These are phyloP conservation scores for Acanthisitta chloris DNA, from an alignment of 2,113 vertebrate species.

Conservation along the genomic window DNA sequence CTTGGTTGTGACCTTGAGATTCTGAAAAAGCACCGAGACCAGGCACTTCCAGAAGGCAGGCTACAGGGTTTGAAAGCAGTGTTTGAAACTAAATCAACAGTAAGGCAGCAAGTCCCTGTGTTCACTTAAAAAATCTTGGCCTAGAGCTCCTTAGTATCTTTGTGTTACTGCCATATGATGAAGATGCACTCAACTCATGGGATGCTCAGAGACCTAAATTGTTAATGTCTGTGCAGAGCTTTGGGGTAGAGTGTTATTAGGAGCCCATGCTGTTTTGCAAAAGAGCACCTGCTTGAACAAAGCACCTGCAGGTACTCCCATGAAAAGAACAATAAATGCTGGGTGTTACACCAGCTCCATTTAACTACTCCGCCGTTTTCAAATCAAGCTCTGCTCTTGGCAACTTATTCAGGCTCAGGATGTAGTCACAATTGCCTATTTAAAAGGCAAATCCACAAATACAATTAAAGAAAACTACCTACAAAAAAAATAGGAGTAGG, in stretches of 20 bases:
- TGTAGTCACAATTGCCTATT: slow-evolving; percentile 64
- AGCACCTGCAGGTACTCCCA: slow-evolving; percentile 51
- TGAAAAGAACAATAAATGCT: slow-evolving; percentile 39
- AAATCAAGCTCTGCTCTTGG: slow-evolving; percentile 58
- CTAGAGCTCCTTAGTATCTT: background rate
- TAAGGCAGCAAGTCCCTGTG: background rate
- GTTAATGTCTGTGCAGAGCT: slow-evolving; percentile 10
- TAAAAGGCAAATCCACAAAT: slow-evolving; percentile 76
- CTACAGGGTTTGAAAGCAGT: background rate
- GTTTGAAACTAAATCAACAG: background rate
- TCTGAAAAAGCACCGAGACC: background rate
- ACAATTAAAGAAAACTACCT: slow-evolving; percentile 74
- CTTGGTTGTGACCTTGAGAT: background rate
- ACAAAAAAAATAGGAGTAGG: slow-evolving; percentile 5
- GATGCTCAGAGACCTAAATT: background rate
- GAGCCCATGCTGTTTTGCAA: background rate
- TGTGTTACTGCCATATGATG: background rate
- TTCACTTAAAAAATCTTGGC: background rate
- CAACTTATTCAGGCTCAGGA: slow-evolving; percentile 60
- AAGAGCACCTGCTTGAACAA: slow-evolving; percentile 34
- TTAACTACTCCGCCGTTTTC: background rate
- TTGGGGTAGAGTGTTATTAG: background rate
- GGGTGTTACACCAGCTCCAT: slow-evolving; percentile 12
- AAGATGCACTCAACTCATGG: background rate
- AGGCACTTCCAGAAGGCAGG: background rate